phyloP scores from a whole-genome alignment of 1,140 invertebrate species.

The Paraescarpia echinospica region DNA sequence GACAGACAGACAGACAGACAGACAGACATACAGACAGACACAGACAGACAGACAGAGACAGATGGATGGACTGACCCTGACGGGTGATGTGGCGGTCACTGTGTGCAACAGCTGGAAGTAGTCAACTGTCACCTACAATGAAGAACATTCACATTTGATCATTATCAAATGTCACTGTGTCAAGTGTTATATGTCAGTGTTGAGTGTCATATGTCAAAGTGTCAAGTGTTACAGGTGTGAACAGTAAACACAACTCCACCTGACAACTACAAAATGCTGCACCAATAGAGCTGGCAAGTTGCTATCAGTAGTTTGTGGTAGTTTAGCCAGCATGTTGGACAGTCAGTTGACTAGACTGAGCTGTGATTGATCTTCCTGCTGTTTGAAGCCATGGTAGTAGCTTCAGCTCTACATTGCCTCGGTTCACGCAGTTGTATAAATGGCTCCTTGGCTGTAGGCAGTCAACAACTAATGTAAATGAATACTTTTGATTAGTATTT shows the following conservation, averaged over 20 bases:
- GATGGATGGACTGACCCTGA: conserved; percentile 22
- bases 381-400: no score
- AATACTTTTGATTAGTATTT: no score
- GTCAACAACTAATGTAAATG: no score
- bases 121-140: conserved; percentile 56
- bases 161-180: neutral
- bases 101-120: conserved; percentile 65
- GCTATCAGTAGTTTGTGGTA: neutral
- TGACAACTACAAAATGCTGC: neutral
- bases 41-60: neutral
- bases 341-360: neutral
- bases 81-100: conserved; percentile 59
- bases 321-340: no score
- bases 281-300: no score
- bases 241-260: neutral
- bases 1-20: no score
- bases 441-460: no score
- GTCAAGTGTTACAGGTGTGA: neutral
- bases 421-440: no score
- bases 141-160: neutral
- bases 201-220: neutral
- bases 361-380: no score
- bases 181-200: neutral
- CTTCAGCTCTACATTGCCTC: no score
- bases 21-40: no score